phyloP scores from a whole-genome alignment of 2,797 vertebrate genomes.

The Luscinia luscinia region DNA sequence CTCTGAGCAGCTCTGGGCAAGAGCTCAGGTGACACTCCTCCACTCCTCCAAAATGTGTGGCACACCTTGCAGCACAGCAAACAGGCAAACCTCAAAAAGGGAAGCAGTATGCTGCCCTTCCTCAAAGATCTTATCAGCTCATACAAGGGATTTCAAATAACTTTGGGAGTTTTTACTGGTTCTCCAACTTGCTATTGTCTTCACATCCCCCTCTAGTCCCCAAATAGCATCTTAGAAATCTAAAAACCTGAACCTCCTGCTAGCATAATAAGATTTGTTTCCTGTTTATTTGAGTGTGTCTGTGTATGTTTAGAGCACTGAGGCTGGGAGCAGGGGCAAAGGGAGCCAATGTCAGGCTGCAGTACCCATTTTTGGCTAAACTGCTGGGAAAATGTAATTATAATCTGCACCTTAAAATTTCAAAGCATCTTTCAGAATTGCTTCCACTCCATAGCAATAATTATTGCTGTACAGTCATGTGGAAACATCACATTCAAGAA shows the following conservation, averaged over 20 bases:
- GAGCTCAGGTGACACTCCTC: not conserved
- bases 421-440: conserved; percentile 36
- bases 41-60: not conserved
- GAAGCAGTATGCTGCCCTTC: not conserved
- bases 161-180: not conserved
- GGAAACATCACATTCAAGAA: conserved; percentile 14
- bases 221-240: conserved; percentile 17
- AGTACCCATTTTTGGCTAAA: not conserved
- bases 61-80: not conserved
- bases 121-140: not conserved
- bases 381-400: conserved; percentile 22
- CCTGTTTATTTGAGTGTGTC: conserved; percentile 26
- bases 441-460: conserved; percentile 24
- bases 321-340: not conserved
- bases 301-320: not conserved
- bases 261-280: conserved; percentile 51
- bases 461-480: conserved; percentile 29
- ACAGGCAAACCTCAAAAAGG: not conserved
- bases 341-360: not conserved
- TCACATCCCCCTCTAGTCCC: not conserved
- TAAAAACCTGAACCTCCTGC: conserved; percentile 48
- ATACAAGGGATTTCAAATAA: not conserved
- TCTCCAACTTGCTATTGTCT: conserved; percentile 7
- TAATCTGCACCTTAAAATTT: conserved; percentile 7
- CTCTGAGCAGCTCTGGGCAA: not conserved